Evolutionary conservation across 2,797 vertebrate species (phyloP).

Genomic region (Petrocephalus sullivani): DNA sequence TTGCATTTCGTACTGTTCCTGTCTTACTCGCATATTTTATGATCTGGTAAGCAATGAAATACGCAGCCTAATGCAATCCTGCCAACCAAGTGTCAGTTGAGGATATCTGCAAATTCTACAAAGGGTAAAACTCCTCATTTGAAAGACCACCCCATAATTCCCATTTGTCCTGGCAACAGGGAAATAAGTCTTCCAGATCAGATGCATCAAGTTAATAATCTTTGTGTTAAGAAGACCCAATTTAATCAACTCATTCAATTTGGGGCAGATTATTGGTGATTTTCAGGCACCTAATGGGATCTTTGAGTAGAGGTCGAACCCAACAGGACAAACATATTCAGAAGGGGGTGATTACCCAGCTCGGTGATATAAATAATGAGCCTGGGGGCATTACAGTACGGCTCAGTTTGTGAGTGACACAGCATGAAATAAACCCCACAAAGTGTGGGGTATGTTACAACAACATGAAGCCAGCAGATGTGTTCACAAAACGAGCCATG

Average conservation of each 20-base stretch:
- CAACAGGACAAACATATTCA: constrained; percentile 29
- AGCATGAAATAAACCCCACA: background rate
- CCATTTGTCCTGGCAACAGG: constrained; percentile 40
- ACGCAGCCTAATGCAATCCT: background rate
- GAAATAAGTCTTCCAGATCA: constrained; percentile 47
- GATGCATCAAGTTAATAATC: constrained; percentile 52
- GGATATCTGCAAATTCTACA: background rate
- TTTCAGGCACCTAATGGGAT: constrained; percentile 18
- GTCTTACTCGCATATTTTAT: background rate
- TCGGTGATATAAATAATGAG: background rate
- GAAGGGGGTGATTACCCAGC: constrained; percentile 19
- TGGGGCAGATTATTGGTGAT: constrained; percentile 47
- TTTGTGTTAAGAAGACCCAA: constrained; percentile 54
- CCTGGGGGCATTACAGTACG: background rate
- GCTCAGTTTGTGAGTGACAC: background rate
- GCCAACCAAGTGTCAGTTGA: background rate
- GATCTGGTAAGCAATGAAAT: background rate
- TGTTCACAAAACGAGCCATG: background rate
- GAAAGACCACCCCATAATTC: constrained; percentile 8
- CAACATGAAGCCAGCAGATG: background rate
- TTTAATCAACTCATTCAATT: constrained; percentile 46
- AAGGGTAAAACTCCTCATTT: background rate
- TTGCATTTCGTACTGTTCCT: background rate
- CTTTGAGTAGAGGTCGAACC: constrained; percentile 34
- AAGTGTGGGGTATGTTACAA: background rate